Conservation (phyloP, 1,140 invertebrate genomes). For the Drosophila pruinosa region DNA sequence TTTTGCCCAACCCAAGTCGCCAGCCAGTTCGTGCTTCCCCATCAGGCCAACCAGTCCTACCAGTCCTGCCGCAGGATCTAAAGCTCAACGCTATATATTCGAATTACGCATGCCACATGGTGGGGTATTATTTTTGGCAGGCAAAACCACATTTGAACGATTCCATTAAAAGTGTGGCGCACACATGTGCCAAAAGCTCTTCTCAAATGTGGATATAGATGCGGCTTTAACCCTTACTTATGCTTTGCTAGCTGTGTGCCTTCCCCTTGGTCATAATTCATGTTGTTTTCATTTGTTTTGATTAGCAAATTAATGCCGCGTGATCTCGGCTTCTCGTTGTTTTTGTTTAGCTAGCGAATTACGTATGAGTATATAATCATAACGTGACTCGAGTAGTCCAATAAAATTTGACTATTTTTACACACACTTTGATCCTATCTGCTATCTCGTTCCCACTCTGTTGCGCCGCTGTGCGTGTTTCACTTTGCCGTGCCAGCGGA, state of each 20-base stretch:
- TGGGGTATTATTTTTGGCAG: background rate
- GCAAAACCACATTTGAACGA: slow-evolving; percentile 61
- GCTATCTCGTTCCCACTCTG: slow-evolving; percentile 19
- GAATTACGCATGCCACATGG: slow-evolving; percentile 63
- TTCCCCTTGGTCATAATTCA: slow-evolving; percentile 60
- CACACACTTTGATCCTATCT: slow-evolving; percentile 5
- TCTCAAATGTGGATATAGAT: slow-evolving; percentile 46
- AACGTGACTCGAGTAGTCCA: slow-evolving; percentile 65
- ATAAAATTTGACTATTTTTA: slow-evolving; percentile 70
- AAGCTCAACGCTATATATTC: slow-evolving; percentile 61
- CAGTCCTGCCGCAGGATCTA: slow-evolving; percentile 6
- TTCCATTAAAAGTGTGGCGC: slow-evolving; percentile 63
- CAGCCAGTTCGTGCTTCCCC: background rate
- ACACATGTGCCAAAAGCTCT: slow-evolving; percentile 33
- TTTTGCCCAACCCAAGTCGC: slow-evolving; percentile 32
- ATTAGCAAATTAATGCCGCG: slow-evolving; percentile 70
- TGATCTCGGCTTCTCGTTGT: slow-evolving; percentile 20
- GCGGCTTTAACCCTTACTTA: slow-evolving; percentile 75
- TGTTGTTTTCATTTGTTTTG: slow-evolving; percentile 80
- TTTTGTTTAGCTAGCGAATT: slow-evolving; percentile 49
- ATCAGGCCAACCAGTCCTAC: too few species aligned
- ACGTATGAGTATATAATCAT: slow-evolving; percentile 55
- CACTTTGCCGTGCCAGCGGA: slow-evolving; percentile 65
- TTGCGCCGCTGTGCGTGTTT: slow-evolving; percentile 62
- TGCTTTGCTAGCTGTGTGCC: slow-evolving; percentile 31